phyloP scores from a whole-genome alignment of 2,888 invertebrate species.

The Pecten maximus region DNA sequence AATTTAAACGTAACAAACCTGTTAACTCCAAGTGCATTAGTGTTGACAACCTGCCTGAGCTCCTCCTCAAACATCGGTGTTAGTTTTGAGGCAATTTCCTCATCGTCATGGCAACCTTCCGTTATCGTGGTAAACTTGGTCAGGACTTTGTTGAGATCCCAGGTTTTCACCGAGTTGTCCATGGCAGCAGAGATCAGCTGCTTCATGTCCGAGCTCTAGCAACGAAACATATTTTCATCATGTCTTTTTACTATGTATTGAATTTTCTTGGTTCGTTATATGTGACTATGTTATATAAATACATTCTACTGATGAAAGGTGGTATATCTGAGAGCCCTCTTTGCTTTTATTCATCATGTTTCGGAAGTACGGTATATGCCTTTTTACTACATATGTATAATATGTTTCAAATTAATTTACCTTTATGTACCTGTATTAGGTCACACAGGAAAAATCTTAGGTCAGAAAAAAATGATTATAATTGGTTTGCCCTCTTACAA shows the following conservation, averaged over 20 bases:
- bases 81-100: background rate
- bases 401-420: too few relatives aligned
- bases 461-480: too few relatives aligned
- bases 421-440: too few relatives aligned
- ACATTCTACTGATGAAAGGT: too few relatives aligned
- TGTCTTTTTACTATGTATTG: background rate
- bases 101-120: background rate
- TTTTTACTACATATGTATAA: too few relatives aligned
- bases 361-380: too few relatives aligned
- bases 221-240: background rate
- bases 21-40: background rate
- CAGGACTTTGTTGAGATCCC: constrained; percentile 59
- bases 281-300: too few relatives aligned
- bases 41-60: background rate
- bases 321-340: too few relatives aligned
- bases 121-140: constrained; percentile 33
- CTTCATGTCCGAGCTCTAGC: constrained; percentile 48
- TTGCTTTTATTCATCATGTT: too few relatives aligned
- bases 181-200: constrained; percentile 61
- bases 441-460: too few relatives aligned
- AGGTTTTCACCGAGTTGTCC: constrained; percentile 70
- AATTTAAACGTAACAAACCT: background rate
- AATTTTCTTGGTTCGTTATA: too few relatives aligned
- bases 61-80: background rate
- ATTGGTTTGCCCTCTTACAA: too few relatives aligned